Evolutionary conservation across 2,113 vertebrate genomes (phyloP), one percentile per base, ranked within the genome.

Genomic region (Tiliqua scincoides): DNA sequence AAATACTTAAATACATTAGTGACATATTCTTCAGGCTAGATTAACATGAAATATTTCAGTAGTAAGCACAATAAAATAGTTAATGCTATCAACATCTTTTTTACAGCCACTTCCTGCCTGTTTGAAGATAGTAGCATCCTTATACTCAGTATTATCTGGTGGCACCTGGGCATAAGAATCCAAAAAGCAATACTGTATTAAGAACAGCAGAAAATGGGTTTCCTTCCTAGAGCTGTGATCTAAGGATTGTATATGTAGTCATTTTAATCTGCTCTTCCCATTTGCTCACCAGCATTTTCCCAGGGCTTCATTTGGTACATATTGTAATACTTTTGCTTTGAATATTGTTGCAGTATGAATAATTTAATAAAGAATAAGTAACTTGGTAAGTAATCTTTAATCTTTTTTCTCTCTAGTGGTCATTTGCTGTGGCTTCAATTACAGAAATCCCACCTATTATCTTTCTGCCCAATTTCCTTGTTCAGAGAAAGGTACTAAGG

Each of bases 361-460:
- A 79, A 7, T 4, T 78, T 3, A 79, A 59, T 4, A 57, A 37
- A 54, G 10, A 12, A 17, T 71, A 0, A 0, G 2, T 70, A 91
- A 89, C 91, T 25, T 79, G 63, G 12, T 88, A 37, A 35, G 54
- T 15, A 77, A 87, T 83, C 30, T 7, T 32, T 23, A 57, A 79
- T 79, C n/a, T 85, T 48, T 32, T 7, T 68, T 82, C 3, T 1
- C 86, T 89, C 2, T 83, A 99, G 99, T 99, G 98, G 98, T 99
- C 99, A 23, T 93, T 98, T 57, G 97, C 97, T 54, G 99, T 99
- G 71, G 98, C 98, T 73, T 96, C 97, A 8, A 99, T 99, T 95
- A 99, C 98, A 18, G 99, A 99, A 95, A 99, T 99, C 68, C 98
- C 98, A 48, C 98, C 98, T 0, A 95, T 99, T 63, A 85, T 98